A percentile compares a stretch with the other conserved stretches of the same genome.
Conservation (phyloP, 2,113 vertebrate species). For the Hemicordylus capensis region DNA sequence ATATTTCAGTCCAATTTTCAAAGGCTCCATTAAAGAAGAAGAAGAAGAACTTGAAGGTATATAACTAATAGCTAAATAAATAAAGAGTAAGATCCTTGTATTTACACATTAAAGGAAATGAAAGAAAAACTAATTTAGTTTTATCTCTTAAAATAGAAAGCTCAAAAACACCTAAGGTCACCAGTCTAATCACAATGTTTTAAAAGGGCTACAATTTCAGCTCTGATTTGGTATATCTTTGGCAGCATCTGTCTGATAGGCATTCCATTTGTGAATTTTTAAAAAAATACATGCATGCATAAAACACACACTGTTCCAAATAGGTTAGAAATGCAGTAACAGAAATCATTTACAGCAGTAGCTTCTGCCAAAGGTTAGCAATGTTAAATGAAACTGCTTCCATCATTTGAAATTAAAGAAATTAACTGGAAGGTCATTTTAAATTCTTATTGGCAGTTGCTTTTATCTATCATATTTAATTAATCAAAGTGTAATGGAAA, state of each 20-base stretch:
- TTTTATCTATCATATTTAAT: constrained; percentile 27
- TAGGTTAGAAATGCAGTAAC: neutral
- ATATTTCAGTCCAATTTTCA: neutral
- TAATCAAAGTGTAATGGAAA: constrained; percentile 28
- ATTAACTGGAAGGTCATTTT: neutral
- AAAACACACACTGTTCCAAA: constrained; percentile 15
- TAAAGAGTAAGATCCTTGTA: constrained; percentile 13
- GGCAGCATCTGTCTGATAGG: neutral
- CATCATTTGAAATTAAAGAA: constrained; percentile 14
- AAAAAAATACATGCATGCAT: neutral
- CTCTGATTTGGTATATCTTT: constrained; percentile 7
- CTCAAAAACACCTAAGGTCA: constrained; percentile 3
- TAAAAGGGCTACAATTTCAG: neutral
- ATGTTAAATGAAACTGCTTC: neutral
- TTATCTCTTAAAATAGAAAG: constrained; percentile 33
- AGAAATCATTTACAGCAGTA: neutral
- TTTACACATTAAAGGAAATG: constrained; percentile 26
- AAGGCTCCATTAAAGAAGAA: constrained; percentile 1
- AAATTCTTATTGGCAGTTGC: constrained; percentile 18
- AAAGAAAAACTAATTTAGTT: neutral
- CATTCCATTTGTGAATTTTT: neutral
- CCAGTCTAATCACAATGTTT: neutral
- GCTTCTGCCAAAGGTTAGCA: constrained; percentile 15
- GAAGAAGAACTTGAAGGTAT: neutral
- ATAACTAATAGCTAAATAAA: constrained; percentile 15